Conservation (phyloP, 2,113 vertebrate species). For the Pedionomus torquatus region DNA sequence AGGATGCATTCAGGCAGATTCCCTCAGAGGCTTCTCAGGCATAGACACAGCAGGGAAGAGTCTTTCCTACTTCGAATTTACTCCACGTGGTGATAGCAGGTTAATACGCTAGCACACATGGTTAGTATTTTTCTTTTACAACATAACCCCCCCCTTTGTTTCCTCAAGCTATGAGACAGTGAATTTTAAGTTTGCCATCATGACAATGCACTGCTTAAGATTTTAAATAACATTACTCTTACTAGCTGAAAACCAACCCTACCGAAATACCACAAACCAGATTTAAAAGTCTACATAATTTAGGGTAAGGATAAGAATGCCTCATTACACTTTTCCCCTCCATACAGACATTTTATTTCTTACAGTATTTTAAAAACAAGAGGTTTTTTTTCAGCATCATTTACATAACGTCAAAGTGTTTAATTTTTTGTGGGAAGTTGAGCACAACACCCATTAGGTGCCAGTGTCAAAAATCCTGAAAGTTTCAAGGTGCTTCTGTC, state of each 20-base stretch:
- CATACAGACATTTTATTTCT: not conserved
- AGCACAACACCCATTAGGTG: not conserved
- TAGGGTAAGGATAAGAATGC: not conserved
- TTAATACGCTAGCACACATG: not conserved
- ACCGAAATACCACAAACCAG: not conserved
- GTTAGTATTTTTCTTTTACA: not conserved
- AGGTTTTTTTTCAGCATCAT: not conserved
- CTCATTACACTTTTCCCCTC: not conserved
- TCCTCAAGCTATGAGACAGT: not conserved
- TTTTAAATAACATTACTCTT: not conserved
- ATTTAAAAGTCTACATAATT: not conserved
- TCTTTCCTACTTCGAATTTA: not conserved
- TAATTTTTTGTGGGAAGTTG: not conserved
- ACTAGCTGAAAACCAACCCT: not conserved
- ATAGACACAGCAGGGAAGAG: not conserved
- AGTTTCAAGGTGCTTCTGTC: not conserved
- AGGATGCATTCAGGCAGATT: not conserved
- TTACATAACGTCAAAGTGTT: not conserved
- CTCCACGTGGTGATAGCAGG: not conserved
- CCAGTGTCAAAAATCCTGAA: not conserved
- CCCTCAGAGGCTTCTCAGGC: not conserved
- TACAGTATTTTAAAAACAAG: not conserved
- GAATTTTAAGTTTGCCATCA: not conserved
- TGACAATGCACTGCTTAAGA: not conserved
- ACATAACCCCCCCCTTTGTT: not conserved